Conservation (phyloP, 37 sponge, comb jelly and placozoan species). For the Beroe forskalii region DNA sequence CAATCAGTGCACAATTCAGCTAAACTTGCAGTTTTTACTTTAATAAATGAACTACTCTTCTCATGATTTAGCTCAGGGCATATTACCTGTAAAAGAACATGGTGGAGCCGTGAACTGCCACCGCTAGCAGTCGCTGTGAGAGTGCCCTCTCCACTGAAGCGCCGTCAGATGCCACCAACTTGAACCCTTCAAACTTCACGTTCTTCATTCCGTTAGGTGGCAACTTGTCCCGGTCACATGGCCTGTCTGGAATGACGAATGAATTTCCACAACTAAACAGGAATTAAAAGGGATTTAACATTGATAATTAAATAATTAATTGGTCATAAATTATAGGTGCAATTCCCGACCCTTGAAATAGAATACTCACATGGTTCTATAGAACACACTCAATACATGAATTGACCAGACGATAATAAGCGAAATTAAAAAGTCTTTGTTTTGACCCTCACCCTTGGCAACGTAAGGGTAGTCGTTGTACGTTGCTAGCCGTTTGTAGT, state of each 20-base stretch:
- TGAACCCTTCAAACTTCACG: neutral
- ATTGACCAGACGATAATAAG: no score
- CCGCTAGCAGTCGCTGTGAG: neutral
- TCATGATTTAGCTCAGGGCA: no score
- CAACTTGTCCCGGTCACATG: neutral
- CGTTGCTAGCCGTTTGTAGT: conserved; percentile 25
- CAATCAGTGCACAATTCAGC: no score
- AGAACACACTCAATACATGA: no score
- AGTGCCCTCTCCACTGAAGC: neutral
- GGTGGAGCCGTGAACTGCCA: conserved; percentile 22
- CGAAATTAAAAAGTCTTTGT: neutral
- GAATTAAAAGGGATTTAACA: no score
- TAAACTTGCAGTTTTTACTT: no score
- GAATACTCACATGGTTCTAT: no score
- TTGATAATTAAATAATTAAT: no score
- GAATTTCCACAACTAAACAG: no score
- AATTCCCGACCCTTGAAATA: no score
- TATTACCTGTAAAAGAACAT: conserved; percentile 8
- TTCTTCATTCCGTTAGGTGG: conserved; percentile 20
- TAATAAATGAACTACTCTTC: no score
- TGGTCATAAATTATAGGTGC: no score
- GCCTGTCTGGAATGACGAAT: neutral
- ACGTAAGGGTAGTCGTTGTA: conserved; percentile 36
- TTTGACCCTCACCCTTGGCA: neutral
- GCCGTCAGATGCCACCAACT: neutral